Evolutionary conservation across 2,797 vertebrate genomes (phyloP).

Genomic region (Natrix natrix): DNA sequence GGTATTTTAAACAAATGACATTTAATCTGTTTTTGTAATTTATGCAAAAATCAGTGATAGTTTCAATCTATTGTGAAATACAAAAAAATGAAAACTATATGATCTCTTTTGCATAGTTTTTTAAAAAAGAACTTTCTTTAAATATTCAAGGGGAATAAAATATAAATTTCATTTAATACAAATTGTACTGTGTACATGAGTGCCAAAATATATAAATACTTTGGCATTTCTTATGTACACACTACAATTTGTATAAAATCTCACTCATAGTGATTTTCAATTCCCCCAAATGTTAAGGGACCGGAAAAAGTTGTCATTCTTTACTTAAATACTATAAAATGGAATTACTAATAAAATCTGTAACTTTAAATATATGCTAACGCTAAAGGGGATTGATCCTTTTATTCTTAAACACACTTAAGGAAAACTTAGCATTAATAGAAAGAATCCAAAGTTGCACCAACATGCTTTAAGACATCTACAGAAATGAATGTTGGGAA

Average conservation of each 20-base stretch:
- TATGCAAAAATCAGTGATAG: not conserved
- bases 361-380: constrained; percentile 31
- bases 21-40: not conserved
- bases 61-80: not conserved
- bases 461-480: constrained; percentile 45
- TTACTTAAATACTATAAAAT: not conserved
- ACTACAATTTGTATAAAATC: not conserved
- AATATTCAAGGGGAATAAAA: not conserved
- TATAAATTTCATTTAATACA: not conserved
- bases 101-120: not conserved
- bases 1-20: not conserved
- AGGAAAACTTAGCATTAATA: constrained; percentile 35
- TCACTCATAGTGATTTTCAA: not conserved
- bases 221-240: not conserved
- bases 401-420: constrained; percentile 36
- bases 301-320: not conserved
- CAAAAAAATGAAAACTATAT: not conserved
- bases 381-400: constrained; percentile 48
- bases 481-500: constrained; percentile 46
- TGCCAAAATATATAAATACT: not conserved
- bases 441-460: constrained; percentile 14
- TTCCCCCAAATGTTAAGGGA: not conserved
- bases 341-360: not conserved
- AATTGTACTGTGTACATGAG: not conserved
- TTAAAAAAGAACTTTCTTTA: not conserved